phyloP scores from a whole-genome alignment of 2,888 invertebrate species.

The Callinectes sapidus region DNA sequence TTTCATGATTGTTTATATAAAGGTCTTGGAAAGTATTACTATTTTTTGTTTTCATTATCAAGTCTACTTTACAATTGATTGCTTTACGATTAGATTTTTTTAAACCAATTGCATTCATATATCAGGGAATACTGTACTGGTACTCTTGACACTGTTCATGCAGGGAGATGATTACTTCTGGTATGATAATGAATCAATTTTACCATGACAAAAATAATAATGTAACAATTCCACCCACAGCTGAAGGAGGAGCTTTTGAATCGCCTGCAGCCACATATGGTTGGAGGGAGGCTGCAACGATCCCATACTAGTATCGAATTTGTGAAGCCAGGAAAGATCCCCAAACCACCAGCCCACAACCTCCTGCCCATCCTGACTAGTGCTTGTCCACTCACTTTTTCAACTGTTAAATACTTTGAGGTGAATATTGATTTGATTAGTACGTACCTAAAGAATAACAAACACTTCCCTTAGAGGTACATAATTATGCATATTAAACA shows the following conservation, averaged over 20 bases:
- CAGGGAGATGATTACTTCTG: too few species aligned
- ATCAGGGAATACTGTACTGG: too few species aligned
- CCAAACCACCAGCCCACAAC: slow-evolving; percentile 35
- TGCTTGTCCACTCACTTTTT: slow-evolving; percentile 60
- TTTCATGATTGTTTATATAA: too few species aligned
- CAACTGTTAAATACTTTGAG: slow-evolving; percentile 68
- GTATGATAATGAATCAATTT: not conserved
- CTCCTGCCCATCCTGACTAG: slow-evolving; percentile 58
- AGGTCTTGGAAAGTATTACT: too few species aligned
- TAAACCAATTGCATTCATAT: too few species aligned
- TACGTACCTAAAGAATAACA: too few species aligned
- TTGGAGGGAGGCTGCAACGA: slow-evolving; percentile 41
- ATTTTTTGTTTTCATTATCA: too few species aligned
- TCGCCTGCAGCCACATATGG: slow-evolving; percentile 47
- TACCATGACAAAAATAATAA: not conserved
- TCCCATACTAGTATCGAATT: slow-evolving; percentile 46
- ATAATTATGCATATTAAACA: too few species aligned
- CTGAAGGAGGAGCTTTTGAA: slow-evolving; percentile 52
- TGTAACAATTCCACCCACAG: slow-evolving; percentile 29
- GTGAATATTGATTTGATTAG: slow-evolving; percentile 8
- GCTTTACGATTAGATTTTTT: too few species aligned
- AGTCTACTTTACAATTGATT: too few species aligned
- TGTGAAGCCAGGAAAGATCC: slow-evolving; percentile 19
- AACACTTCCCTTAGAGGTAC: too few species aligned
- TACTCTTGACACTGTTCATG: too few species aligned